Conservation (phyloP, 1,140 invertebrate genomes). For the Ceratina australensis region DNA sequence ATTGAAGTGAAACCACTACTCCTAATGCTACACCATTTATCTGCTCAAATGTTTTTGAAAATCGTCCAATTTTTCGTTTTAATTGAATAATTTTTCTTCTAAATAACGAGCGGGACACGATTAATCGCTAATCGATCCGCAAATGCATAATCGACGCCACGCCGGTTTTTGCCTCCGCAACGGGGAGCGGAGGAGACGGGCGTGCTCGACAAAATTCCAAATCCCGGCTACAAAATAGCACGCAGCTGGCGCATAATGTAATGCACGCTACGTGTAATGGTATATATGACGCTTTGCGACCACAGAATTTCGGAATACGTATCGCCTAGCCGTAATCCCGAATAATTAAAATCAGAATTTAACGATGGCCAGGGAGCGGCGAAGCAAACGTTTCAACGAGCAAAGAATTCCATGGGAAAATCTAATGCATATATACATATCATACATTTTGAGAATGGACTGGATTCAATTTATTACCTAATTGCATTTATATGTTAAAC, state of each 20-base stretch:
- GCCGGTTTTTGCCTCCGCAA: neutral
- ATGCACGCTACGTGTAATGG: slow-evolving; percentile 29
- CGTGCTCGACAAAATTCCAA: slow-evolving; percentile 33
- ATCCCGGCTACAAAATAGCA: slow-evolving; percentile 36
- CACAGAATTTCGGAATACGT: slow-evolving; percentile 40
- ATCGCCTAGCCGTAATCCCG: slow-evolving; percentile 14
- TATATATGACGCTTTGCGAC: slow-evolving; percentile 37
- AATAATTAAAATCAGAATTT: slow-evolving; percentile 40
- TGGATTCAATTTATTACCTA: no score
- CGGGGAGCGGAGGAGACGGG: neutral
- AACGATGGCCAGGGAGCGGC: neutral
- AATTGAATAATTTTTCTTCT: neutral
- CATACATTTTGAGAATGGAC: neutral
- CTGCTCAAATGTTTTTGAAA: no score
- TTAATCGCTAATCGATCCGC: slow-evolving; percentile 15
- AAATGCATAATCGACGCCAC: neutral
- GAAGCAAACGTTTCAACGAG: neutral
- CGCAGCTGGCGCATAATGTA: slow-evolving; percentile 45
- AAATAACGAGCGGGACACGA: neutral
- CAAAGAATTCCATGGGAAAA: neutral
- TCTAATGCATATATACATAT: neutral
- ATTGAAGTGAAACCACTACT: no score
- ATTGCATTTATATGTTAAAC: no score
- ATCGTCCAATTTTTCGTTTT: neutral
- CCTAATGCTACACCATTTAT: no score